These are phyloP conservation scores for Prinia subflava DNA, from an alignment of 2,113 vertebrate species.

Conservation along the genomic window DNA sequence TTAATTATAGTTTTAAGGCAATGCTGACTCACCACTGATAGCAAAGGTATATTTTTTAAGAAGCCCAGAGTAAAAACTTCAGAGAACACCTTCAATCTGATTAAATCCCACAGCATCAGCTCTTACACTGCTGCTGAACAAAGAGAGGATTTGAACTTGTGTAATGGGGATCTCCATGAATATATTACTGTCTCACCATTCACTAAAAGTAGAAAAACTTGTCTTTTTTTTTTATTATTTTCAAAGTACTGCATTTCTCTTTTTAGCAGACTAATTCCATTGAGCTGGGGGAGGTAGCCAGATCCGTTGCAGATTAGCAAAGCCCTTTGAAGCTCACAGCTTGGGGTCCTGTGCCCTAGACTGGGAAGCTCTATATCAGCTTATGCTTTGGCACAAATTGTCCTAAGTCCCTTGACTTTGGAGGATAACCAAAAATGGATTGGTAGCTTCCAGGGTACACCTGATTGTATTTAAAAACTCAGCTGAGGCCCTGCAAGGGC, in stretches of 20 bases:
- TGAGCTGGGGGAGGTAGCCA: background rate
- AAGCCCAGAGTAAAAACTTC: background rate
- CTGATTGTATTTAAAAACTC: background rate
- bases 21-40: slow-evolving; percentile 36
- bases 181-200: background rate
- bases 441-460: background rate
- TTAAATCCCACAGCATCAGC: background rate
- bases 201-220: background rate
- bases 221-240: background rate
- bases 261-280: background rate
- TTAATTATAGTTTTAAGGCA: background rate
- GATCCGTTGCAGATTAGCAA: background rate
- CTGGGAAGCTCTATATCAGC: background rate
- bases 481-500: background rate
- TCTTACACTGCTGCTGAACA: background rate
- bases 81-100: background rate
- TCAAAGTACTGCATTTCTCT: background rate
- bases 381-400: background rate
- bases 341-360: background rate
- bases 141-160: background rate
- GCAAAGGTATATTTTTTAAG: background rate
- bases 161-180: background rate
- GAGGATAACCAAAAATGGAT: background rate
- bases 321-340: background rate
- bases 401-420: background rate